These are phyloP conservation scores for Drosophila melanosoma DNA, from an alignment of 2,888 invertebrate genomes.

Conservation along the genomic window DNA sequence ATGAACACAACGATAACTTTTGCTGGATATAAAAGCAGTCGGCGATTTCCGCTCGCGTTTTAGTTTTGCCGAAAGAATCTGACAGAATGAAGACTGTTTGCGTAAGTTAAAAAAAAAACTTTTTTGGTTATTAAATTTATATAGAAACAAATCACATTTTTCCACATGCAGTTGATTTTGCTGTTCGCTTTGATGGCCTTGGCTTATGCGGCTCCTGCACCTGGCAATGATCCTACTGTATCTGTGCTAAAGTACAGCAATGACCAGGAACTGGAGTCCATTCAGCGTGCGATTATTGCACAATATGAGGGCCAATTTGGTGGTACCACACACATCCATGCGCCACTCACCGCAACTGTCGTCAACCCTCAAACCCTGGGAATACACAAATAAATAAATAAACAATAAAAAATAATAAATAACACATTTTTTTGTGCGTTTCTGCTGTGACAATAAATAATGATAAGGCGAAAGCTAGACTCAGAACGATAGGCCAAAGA, in stretches of 20 bases:
- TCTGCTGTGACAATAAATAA: conserved; percentile 25
- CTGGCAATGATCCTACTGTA: conserved; percentile 59
- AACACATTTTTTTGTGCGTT: conserved; percentile 32
- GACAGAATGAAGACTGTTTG: conserved; percentile 60
- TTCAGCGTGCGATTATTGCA: conserved; percentile 77
- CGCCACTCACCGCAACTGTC: conserved; percentile 52
- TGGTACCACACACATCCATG: conserved; percentile 74
- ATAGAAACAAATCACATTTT: background rate
- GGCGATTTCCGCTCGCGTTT: conserved; percentile 29
- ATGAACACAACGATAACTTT: conserved; percentile 52
- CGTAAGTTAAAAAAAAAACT: conserved; percentile 44
- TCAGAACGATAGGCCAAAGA: conserved; percentile 13
- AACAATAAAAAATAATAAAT: conserved; percentile 47
- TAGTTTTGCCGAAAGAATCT: conserved; percentile 47
- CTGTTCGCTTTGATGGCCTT: conserved; percentile 51
- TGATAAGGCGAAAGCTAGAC: conserved; percentile 55
- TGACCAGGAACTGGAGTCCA: conserved; percentile 71
- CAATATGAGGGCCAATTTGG: conserved; percentile 77
- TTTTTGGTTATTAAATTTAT: background rate
- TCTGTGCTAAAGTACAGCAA: conserved; percentile 69
- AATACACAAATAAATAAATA: conserved; percentile 61
- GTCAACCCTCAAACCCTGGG: conserved; percentile 64
- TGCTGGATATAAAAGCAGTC: conserved; percentile 57
- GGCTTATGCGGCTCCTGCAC: conserved; percentile 43
- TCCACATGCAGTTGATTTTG: conserved; percentile 48